phyloP scores from a whole-genome alignment of 2,113 vertebrate species.

The Crotalus tigris region DNA sequence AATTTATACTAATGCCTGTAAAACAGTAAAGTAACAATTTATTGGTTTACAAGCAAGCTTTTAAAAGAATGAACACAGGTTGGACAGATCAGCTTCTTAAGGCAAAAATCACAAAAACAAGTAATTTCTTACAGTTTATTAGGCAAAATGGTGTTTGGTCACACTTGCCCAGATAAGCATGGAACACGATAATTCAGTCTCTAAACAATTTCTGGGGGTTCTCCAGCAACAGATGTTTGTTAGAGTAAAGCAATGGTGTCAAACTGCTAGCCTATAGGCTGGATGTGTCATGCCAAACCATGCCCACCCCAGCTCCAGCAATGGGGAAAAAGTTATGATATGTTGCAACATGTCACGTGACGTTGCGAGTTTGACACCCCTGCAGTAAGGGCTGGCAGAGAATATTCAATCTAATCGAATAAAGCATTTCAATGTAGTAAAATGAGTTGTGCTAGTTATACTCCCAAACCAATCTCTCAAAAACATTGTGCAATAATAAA shows the following conservation, averaged over 20 bases:
- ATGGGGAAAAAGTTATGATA: too few species aligned
- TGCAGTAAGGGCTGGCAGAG: constrained; percentile 13
- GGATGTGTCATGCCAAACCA: too few species aligned
- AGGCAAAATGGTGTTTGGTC: not conserved
- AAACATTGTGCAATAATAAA: constrained; percentile 31
- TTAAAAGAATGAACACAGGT: not conserved
- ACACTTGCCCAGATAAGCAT: constrained; percentile 1
- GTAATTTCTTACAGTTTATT: too few species aligned
- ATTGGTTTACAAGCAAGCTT: not conserved
- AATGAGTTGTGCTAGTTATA: constrained; percentile 9
- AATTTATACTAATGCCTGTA: not conserved
- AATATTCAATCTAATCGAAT: constrained; percentile 20
- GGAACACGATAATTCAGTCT: constrained; percentile 25
- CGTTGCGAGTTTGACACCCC: too few species aligned
- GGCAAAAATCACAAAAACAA: not conserved
- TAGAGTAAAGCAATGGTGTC: not conserved
- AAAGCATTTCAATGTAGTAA: not conserved
- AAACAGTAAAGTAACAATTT: not conserved
- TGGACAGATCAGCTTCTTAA: not conserved
- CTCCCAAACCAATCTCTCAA: constrained; percentile 46
- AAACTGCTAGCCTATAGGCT: too few species aligned
- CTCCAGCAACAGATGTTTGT: constrained; percentile 19
- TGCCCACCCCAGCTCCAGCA: too few species aligned
- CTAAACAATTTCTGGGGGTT: constrained; percentile 14
- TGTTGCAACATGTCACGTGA: too few species aligned